Percentiles rank a stretch among this genome's conserved stretches.
phyloP scores from a whole-genome alignment of 2,888 invertebrate species.

The Drosophila borborema region DNA sequence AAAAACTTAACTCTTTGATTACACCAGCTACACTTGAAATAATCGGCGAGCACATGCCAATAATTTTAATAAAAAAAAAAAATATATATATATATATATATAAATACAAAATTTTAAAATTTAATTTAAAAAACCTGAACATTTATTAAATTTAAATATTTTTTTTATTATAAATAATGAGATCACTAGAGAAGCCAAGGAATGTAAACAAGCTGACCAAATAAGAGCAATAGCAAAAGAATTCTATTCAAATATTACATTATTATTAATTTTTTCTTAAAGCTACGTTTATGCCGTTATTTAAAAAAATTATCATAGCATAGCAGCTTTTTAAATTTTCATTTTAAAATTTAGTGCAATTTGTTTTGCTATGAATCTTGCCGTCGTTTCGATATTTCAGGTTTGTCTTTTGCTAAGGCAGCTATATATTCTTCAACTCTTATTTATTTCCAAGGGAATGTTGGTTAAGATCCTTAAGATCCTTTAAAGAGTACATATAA shows the following conservation, averaged over 20 bases:
- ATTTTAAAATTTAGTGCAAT: too few relatives aligned
- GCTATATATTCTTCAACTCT: neutral
- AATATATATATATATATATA: too few relatives aligned
- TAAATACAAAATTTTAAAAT: too few relatives aligned
- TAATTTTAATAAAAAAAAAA: neutral
- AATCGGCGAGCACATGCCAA: neutral
- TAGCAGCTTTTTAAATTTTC: too few relatives aligned
- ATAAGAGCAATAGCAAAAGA: neutral
- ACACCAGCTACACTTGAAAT: slow-evolving; percentile 29
- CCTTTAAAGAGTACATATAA: neutral
- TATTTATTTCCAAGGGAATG: neutral
- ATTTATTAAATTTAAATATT: too few relatives aligned
- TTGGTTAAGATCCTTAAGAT: neutral
- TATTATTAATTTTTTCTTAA: neutral
- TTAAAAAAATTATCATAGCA: too few relatives aligned
- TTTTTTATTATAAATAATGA: neutral
- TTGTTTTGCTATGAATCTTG: too few relatives aligned
- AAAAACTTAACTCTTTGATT: slow-evolving; percentile 25
- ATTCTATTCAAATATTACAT: neutral
- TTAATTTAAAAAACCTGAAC: too few relatives aligned
- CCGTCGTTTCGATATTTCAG: neutral
- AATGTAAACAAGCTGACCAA: neutral
- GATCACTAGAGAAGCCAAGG: neutral
- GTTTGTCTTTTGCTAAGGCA: neutral
- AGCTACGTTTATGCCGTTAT: neutral